Conservation (phyloP, 2,888 invertebrate genomes). For the Callyntrura guangdongensis region DNA sequence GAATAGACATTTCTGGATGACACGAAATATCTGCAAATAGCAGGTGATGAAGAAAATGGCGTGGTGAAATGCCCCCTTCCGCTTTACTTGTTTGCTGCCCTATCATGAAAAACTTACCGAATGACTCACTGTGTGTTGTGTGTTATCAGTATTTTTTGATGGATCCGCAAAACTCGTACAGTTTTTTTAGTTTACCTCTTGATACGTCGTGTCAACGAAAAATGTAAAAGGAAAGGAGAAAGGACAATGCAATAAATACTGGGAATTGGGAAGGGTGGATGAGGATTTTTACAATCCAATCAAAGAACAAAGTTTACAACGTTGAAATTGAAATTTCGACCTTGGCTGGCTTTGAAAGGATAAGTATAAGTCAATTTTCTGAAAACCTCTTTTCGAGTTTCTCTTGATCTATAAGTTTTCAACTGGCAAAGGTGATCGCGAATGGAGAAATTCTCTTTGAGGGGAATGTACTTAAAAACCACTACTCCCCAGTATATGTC, state of each 20-base stretch:
- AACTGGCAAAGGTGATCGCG: too few relatives aligned
- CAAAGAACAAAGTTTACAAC: constrained; percentile 15
- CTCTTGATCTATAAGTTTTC: not conserved
- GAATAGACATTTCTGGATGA: not conserved
- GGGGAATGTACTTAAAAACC: not conserved
- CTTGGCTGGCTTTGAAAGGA: constrained; percentile 66
- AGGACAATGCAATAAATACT: not conserved
- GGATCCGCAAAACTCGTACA: too few relatives aligned
- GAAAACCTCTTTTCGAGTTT: not conserved
- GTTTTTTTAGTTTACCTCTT: not conserved
- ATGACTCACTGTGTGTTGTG: not conserved
- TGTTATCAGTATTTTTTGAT: not conserved
- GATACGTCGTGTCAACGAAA: not conserved
- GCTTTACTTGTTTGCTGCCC: not conserved
- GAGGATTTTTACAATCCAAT: not conserved
- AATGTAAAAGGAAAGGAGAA: not conserved
- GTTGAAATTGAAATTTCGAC: constrained; percentile 72
- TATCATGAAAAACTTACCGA: not conserved
- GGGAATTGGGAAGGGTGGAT: not conserved
- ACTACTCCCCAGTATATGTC: not conserved
- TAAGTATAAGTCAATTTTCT: not conserved
- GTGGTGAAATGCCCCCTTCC: not conserved
- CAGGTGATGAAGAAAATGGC: constrained; percentile 4
- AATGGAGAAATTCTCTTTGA: not conserved
- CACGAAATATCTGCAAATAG: constrained; percentile 22